These are phyloP conservation scores for Camptogramma bilineatum DNA, from an alignment of 2,888 invertebrate genomes.

Conservation along the genomic window DNA sequence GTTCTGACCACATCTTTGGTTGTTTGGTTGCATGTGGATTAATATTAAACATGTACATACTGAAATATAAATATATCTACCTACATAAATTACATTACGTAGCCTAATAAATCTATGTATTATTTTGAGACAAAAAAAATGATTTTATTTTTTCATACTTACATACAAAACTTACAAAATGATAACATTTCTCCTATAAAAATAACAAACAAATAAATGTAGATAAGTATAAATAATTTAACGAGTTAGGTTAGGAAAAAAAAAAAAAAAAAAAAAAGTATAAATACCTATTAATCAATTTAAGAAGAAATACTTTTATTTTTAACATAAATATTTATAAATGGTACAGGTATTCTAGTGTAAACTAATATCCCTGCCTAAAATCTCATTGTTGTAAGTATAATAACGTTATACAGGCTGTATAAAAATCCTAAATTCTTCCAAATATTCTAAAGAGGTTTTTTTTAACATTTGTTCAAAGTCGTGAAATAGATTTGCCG, in stretches of 20 bases:
- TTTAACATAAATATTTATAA: neutral
- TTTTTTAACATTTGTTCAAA: slow-evolving; percentile 58
- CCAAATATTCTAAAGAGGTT: slow-evolving; percentile 80
- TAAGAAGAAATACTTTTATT: neutral
- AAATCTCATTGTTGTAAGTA: slow-evolving; percentile 20
- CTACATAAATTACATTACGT: neutral
- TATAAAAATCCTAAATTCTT: slow-evolving; percentile 79
- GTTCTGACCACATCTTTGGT: neutral
- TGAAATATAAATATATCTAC: neutral
- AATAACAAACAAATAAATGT: slow-evolving; percentile 7
- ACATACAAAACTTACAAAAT: neutral
- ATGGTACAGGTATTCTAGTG: neutral
- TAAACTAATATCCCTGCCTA: slow-evolving; percentile 7
- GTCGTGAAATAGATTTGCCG: slow-evolving; percentile 43
- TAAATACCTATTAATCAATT: neutral
- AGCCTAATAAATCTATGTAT: neutral
- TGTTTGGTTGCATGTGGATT: neutral
- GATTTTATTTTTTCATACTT: neutral
- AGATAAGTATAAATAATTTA: too few species aligned
- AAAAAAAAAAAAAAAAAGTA: slow-evolving; percentile 6
- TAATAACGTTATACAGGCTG: slow-evolving; percentile 41
- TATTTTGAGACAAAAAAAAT: neutral
- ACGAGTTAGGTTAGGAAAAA: too few species aligned
- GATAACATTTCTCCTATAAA: slow-evolving; percentile 5
- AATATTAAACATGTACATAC: neutral